Base-by-base conservation (phyloP, 2,888 invertebrate genomes). In the Polyommatus icarus region DNA sequence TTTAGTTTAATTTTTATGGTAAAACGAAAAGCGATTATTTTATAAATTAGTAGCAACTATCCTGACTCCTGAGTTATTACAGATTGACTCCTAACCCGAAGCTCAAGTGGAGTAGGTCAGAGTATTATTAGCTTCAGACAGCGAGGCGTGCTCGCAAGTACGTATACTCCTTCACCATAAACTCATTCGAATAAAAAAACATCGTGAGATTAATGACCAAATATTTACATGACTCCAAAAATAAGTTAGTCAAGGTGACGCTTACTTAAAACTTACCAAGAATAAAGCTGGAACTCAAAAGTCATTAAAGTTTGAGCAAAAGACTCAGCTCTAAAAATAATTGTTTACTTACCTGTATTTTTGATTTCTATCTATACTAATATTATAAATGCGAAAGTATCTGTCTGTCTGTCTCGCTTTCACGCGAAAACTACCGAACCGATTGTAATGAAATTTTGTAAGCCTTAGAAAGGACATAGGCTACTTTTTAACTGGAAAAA, bases 91-190 rank as follows among this genome's bases (percentile, higher is more conserved):
- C 24, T 71, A 71, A 71, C 32, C 71, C 24, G 71, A 71, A 71
- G 71, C 72, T 40, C 36, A n/a, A 40, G 46, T 40, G 18, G 40
- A 40, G 71, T 73, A 73, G 73, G 73, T 73, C 73, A 46, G 73
- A 12, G 73, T 73, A 73, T 73, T 46, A 73, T 40, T 73, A 73
- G 73, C 71, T 72, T 73, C 50, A 24, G 73, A 46, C 73, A 73
- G 73, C 46, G 20, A 73, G 46, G 73, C 73, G 46, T 24, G 20
- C 73, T 20, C 12, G 46, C 24, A n/a, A 50, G 40, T 73, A 54
- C 12, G 0, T 46, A 50, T 50, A 73, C 73, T 4, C 24, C 15
- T 7, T 73, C 10, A 24, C 18, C 3, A 24, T 7, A 40, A 46
- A 24, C 20, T 20, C 24, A 32, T 20, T 15, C 8, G 2, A 40